Evolutionary conservation across 2,113 vertebrate genomes (phyloP).

Genomic region (Mormyrus lacerda): DNA sequence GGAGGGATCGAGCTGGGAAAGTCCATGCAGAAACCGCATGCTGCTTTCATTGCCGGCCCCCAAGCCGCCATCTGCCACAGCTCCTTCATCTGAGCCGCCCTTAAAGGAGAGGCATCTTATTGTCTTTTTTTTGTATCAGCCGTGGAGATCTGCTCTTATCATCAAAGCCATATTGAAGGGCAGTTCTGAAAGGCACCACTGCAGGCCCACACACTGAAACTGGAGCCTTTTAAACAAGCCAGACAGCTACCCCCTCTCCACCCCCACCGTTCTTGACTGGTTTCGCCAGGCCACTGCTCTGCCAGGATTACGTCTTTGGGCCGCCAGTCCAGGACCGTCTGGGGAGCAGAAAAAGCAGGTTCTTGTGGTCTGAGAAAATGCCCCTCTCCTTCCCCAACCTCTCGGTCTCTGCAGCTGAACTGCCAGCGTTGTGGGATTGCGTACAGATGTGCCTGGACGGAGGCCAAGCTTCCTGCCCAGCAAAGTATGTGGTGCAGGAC

Average conservation of each 20-base stretch:
- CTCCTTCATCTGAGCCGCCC: neutral
- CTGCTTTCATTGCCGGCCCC: neutral
- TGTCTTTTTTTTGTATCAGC: neutral
- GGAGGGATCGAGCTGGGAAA: neutral
- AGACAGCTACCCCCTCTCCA: neutral
- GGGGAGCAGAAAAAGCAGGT: neutral
- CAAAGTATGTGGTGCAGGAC: neutral
- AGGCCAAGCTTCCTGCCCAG: constrained; percentile 15
- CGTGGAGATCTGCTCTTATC: neutral
- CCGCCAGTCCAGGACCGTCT: constrained; percentile 1
- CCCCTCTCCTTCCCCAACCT: neutral
- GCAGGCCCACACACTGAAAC: neutral
- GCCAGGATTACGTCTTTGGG: constrained; percentile 4
- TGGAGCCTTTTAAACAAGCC: neutral
- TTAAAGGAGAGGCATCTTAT: neutral
- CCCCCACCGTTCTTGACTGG: neutral
- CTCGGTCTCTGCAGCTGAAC: constrained; percentile 18
- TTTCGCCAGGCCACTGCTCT: neutral
- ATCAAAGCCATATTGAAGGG: neutral
- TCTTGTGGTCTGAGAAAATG: neutral
- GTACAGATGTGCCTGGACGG: constrained; percentile 27
- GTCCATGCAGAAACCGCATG: neutral
- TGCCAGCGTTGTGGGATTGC: constrained; percentile 15
- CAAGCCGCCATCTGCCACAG: neutral
- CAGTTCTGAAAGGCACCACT: neutral